Percentiles rank a stretch among this genome's conserved stretches.
Evolutionary conservation across 1,140 invertebrate species (phyloP).

Genomic region (Procambarus virginalis): DNA sequence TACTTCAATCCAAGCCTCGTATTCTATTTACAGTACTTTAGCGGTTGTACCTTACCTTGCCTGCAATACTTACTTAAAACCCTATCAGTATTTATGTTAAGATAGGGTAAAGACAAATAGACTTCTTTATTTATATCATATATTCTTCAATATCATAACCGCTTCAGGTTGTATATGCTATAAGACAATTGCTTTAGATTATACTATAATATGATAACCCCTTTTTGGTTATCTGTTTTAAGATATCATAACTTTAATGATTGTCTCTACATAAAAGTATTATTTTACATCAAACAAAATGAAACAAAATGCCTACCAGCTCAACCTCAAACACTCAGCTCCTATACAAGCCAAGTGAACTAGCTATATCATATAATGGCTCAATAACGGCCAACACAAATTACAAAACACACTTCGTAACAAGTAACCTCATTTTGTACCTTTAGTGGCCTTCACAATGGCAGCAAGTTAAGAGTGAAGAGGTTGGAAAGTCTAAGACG

Average conservation of each 20-base stretch:
- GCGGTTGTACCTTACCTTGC: too few species aligned
- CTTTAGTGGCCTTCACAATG: not conserved
- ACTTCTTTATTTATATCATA: not conserved
- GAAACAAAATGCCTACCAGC: not conserved
- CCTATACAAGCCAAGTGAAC: not conserved
- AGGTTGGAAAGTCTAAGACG: too few species aligned
- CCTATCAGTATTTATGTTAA: too few species aligned
- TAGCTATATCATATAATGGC: not conserved
- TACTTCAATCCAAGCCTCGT: too few species aligned
- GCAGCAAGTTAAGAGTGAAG: not conserved
- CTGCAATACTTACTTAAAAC: too few species aligned
- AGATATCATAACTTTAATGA: not conserved
- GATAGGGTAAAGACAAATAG: too few species aligned
- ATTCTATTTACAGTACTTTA: too few species aligned
- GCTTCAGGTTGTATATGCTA: not conserved
- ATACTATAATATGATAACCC: too few species aligned
- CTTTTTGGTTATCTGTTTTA: too few species aligned
- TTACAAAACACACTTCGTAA: not conserved
- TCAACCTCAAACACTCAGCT: not conserved
- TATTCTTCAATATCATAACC: not conserved
- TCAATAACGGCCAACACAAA: not conserved
- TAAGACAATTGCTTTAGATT: too few species aligned
- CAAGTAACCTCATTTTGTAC: not conserved
- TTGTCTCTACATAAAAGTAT: not conserved
- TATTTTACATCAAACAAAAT: not conserved